Evolutionary conservation across 64 coral and sea anemone genomes (phyloP).

Genomic region (Porites australiensis): DNA sequence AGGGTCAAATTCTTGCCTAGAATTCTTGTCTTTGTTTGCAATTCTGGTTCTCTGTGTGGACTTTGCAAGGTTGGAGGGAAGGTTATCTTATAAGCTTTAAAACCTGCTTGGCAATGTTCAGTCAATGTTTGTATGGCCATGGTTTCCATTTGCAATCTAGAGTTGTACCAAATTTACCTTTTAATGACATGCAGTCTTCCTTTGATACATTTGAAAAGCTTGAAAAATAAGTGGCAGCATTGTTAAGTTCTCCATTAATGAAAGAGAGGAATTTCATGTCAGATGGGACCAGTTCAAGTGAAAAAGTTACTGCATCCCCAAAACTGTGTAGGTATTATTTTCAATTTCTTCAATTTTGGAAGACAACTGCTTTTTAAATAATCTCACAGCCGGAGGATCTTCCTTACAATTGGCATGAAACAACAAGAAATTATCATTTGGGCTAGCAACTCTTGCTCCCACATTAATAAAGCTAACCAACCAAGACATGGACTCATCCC

Average conservation of each 20-base stretch:
- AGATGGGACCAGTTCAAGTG: constrained; percentile 58
- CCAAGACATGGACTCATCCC: too few relatives aligned
- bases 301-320: constrained; percentile 48
- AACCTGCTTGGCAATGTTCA: constrained; percentile 57
- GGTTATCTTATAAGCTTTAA: neutral
- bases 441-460: constrained; percentile 37
- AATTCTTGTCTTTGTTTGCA: constrained; percentile 43
- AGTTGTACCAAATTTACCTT: constrained; percentile 59
- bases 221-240: constrained; percentile 70
- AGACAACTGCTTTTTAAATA: constrained; percentile 37
- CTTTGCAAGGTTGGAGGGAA: constrained; percentile 10
- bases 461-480: constrained; percentile 36
- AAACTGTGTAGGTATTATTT: constrained; percentile 18
- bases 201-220: constrained; percentile 68
- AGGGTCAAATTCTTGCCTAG: constrained; percentile 79
- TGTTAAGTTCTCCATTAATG: constrained; percentile 54
- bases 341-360: constrained; percentile 51
- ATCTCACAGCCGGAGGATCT: constrained; percentile 7
- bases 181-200: constrained; percentile 12
- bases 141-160: constrained; percentile 66
- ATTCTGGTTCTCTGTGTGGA: constrained; percentile 32
- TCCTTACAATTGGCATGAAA: constrained; percentile 38
- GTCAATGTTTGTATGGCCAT: constrained; percentile 58
- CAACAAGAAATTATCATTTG: constrained; percentile 52
- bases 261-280: constrained; percentile 74